Percentiles rank a stretch among this genome's conserved stretches.
Conservation (phyloP, 2,797 vertebrate species). For the Australoheros facetus region DNA sequence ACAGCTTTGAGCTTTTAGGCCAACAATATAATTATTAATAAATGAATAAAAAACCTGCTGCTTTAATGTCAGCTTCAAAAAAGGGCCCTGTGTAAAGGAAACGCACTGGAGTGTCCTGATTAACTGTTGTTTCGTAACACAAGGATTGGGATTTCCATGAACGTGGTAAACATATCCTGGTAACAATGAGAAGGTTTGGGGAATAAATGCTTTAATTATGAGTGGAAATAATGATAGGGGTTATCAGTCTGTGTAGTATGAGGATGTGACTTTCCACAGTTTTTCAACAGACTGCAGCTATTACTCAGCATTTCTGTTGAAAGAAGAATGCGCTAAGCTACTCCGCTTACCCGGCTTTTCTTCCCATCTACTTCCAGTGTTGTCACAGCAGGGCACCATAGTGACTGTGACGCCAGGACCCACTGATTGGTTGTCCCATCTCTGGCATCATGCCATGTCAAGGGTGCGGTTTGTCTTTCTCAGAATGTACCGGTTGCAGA, state of each 20-base stretch:
- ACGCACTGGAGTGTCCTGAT: constrained; percentile 18
- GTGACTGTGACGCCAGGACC: constrained; percentile 47
- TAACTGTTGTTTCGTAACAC: constrained; percentile 41
- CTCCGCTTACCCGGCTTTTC: constrained; percentile 31
- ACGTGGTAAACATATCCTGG: constrained; percentile 24
- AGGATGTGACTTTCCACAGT: constrained; percentile 35
- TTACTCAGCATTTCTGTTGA: constrained; percentile 60
- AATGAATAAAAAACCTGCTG: constrained; percentile 4
- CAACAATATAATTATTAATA: constrained; percentile 46
- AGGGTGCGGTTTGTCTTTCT: constrained; percentile 72
- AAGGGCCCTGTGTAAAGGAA: constrained; percentile 22
- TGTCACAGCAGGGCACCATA: constrained; percentile 41
- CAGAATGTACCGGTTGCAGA: constrained; percentile 64
- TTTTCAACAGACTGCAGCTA: constrained; percentile 43
- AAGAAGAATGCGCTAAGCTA: constrained; percentile 36
- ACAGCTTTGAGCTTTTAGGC: constrained; percentile 36
- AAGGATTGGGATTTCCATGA: constrained; percentile 23
- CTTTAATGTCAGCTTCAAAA: constrained; percentile 37
- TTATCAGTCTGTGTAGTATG: constrained; percentile 25
- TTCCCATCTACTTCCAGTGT: constrained; percentile 32
- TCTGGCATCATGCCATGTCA: constrained; percentile 59
- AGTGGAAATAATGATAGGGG: constrained; percentile 45
- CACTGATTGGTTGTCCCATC: constrained; percentile 52
- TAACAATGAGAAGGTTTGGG: constrained; percentile 29
- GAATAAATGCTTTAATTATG: constrained; percentile 47